phyloP scores from a whole-genome alignment of 2,113 vertebrate genomes.

The Sorex araneus region DNA sequence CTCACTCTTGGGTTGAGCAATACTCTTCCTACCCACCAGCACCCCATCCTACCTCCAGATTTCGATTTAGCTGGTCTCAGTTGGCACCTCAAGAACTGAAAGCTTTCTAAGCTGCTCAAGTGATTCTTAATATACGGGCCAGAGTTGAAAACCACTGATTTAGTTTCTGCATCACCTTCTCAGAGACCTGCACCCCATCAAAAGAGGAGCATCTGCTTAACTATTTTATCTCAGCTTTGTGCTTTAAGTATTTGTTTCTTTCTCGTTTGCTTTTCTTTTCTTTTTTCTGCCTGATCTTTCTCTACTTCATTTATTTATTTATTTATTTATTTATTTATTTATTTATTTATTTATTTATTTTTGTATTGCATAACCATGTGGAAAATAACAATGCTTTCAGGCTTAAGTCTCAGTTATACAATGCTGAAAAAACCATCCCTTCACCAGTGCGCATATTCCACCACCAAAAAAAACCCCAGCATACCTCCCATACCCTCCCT shows the following conservation, averaged over 20 bases:
- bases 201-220: background rate
- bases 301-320: too few species aligned
- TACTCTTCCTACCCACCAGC: background rate
- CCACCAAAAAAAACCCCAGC: too few species aligned
- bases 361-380: too few species aligned
- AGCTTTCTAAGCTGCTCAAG: background rate
- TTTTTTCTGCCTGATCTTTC: too few species aligned
- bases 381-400: too few species aligned
- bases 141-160: background rate
- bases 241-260: background rate
- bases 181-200: background rate
- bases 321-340: too few species aligned
- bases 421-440: too few species aligned
- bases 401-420: too few species aligned
- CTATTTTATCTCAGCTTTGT: background rate
- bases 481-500: too few species aligned
- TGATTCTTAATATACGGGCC: background rate
- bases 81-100: background rate
- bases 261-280: too few species aligned
- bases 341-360: too few species aligned
- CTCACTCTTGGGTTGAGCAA: background rate
- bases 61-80: background rate
- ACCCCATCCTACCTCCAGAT: background rate
- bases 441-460: too few species aligned
- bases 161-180: background rate